phyloP scores from a whole-genome alignment of 2,113 vertebrate species.

The Nansenia antarctica region DNA sequence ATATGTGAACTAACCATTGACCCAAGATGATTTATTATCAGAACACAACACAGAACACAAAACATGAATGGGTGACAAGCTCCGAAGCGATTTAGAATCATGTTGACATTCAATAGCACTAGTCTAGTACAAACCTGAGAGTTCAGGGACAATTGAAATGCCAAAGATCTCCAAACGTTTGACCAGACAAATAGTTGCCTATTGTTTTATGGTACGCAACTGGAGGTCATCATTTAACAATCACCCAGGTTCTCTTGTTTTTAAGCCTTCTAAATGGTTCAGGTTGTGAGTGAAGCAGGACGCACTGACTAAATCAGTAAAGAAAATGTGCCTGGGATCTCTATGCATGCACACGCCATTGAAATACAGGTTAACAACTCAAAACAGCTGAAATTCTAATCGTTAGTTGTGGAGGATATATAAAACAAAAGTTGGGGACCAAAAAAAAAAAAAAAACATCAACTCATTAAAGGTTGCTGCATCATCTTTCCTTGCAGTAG shows the following conservation, averaged over 20 bases:
- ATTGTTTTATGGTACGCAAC: slow-evolving; percentile 41
- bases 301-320: no score
- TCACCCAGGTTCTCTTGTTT: no score
- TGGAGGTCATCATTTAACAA: no score
- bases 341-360: no score
- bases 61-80: slow-evolving; percentile 28
- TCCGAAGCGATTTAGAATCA: neutral
- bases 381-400: neutral
- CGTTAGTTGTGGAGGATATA: neutral
- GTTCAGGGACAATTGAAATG: slow-evolving; percentile 16
- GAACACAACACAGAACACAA: slow-evolving; percentile 33
- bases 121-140: slow-evolving; percentile 14
- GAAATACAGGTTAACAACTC: neutral
- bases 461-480: neutral
- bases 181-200: slow-evolving; percentile 15
- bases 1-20: slow-evolving; percentile 13
- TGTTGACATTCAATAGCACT: neutral
- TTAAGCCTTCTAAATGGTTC: no score
- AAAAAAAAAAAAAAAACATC: no score
- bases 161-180: slow-evolving; percentile 30
- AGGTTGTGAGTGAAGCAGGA: neutral
- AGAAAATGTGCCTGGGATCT: no score
- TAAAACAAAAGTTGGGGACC: neutral
- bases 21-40: slow-evolving; percentile 39
- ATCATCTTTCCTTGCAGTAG: neutral